Evolutionary conservation across 2,797 vertebrate species (phyloP).

Genomic region (Mus minutoides): DNA sequence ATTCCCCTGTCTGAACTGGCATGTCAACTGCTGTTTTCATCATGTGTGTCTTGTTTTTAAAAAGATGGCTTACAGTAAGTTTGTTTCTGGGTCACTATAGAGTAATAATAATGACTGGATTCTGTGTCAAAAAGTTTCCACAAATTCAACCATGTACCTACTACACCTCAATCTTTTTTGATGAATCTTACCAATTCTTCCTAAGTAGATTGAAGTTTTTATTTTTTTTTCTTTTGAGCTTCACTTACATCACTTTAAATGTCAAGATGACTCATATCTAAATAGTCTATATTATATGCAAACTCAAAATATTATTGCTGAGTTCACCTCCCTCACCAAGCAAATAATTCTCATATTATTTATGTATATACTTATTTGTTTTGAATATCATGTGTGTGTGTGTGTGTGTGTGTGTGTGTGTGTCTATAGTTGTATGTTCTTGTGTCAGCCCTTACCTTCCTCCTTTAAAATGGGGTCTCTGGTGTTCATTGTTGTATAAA

Average conservation of each 20-base stretch:
- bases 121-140: background rate
- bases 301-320: background rate
- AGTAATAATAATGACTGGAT: background rate
- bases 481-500: background rate
- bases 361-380: background rate
- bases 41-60: background rate
- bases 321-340: background rate
- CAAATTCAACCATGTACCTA: background rate
- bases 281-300: background rate
- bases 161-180: background rate
- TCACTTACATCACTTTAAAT: background rate
- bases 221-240: slow-evolving; percentile 4
- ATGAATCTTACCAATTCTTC: background rate
- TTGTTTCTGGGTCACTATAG: background rate
- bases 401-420: background rate
- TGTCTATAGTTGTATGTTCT: background rate
- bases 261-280: background rate
- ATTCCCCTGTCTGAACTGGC: background rate
- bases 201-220: background rate
- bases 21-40: background rate
- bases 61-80: background rate
- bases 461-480: background rate
- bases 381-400: background rate
- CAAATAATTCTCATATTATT: background rate
- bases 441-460: background rate